A percentile compares a stretch with the other conserved stretches of the same genome.
phyloP scores from a whole-genome alignment of 2,888 invertebrate genomes.

The Morpho helenor region DNA sequence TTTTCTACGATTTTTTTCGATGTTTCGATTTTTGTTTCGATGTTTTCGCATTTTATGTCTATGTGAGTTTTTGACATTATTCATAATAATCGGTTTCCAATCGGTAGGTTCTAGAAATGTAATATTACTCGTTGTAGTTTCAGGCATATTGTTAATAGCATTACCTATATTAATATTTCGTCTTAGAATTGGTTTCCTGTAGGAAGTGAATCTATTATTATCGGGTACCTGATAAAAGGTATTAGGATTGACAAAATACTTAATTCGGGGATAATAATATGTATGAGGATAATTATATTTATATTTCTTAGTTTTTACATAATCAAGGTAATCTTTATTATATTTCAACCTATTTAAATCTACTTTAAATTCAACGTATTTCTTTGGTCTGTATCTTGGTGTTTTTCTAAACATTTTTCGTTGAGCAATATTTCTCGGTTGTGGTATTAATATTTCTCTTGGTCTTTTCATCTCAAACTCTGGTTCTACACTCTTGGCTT shows the following conservation, averaged over 20 bases:
- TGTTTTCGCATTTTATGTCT: slow-evolving; percentile 27
- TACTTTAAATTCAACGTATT: slow-evolving; percentile 60
- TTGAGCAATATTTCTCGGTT: slow-evolving; percentile 66
- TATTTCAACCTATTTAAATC: slow-evolving; percentile 61
- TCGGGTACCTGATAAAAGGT: slow-evolving; percentile 45
- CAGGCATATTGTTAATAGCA: slow-evolving; percentile 26
- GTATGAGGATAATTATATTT: slow-evolving; percentile 67
- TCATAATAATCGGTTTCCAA: slow-evolving; percentile 60
- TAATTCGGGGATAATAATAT: slow-evolving; percentile 65
- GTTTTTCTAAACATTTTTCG: slow-evolving; percentile 59
- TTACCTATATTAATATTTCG: slow-evolving; percentile 30
- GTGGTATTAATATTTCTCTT: slow-evolving; percentile 60
- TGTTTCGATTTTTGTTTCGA: slow-evolving; percentile 1
- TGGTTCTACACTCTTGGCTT: slow-evolving; percentile 48
- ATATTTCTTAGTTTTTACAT: slow-evolving; percentile 69
- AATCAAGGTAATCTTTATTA: slow-evolving; percentile 68
- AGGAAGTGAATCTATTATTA: slow-evolving; percentile 50
- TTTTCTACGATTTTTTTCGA: slow-evolving; percentile 33
- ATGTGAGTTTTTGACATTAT: slow-evolving; percentile 38
- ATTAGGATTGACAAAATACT: slow-evolving; percentile 62
- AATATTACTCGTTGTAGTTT: slow-evolving; percentile 17
- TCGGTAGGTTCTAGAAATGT: slow-evolving; percentile 39
- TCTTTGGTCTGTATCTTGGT: slow-evolving; percentile 53
- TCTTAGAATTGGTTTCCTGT: slow-evolving; percentile 40
- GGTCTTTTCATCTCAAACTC: slow-evolving; percentile 48